Evolutionary conservation across 2,797 vertebrate species (phyloP).

Genomic region (Aeoliscus strigatus): DNA sequence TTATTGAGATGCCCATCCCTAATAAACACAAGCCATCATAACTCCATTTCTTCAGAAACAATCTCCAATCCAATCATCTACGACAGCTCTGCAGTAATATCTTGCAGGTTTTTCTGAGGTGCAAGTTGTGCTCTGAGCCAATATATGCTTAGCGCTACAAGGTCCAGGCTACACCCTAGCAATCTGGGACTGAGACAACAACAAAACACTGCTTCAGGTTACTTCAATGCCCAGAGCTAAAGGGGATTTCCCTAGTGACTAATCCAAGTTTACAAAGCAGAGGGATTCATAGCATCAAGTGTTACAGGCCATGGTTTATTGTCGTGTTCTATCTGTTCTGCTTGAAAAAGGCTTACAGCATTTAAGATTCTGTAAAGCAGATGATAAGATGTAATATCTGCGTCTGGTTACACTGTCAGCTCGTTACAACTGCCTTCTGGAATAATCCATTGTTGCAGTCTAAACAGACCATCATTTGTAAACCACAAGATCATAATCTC

Average conservation of each 20-base stretch:
- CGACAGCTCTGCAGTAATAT: constrained; percentile 29
- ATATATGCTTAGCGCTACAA: constrained; percentile 21
- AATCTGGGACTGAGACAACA: constrained; percentile 27
- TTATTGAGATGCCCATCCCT: too few relatives aligned
- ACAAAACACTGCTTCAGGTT: constrained; percentile 27
- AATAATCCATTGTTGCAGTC: constrained; percentile 30
- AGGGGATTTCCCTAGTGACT: constrained; percentile 51
- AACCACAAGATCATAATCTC: constrained; percentile 46
- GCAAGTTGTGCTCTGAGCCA: constrained; percentile 29
- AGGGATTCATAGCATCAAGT: constrained; percentile 21
- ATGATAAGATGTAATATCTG: constrained; percentile 15
- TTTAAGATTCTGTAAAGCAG: constrained; percentile 26
- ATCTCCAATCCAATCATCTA: constrained; percentile 27
- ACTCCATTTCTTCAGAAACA: constrained; percentile 29
- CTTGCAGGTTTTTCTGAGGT: constrained; percentile 14
- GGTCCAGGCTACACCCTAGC: constrained; percentile 37
- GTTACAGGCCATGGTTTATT: constrained; percentile 18
- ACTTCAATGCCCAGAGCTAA: constrained; percentile 26
- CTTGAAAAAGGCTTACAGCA: constrained; percentile 17
- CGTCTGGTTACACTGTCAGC: background rate
- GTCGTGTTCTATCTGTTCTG: constrained; percentile 14
- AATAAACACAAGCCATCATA: constrained; percentile 27
- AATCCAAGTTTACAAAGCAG: constrained; percentile 47
- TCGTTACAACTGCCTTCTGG: constrained; percentile 9
- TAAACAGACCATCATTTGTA: constrained; percentile 52